Conservation (phyloP, 2,797 vertebrate species). For the Masticophis lateralis region DNA sequence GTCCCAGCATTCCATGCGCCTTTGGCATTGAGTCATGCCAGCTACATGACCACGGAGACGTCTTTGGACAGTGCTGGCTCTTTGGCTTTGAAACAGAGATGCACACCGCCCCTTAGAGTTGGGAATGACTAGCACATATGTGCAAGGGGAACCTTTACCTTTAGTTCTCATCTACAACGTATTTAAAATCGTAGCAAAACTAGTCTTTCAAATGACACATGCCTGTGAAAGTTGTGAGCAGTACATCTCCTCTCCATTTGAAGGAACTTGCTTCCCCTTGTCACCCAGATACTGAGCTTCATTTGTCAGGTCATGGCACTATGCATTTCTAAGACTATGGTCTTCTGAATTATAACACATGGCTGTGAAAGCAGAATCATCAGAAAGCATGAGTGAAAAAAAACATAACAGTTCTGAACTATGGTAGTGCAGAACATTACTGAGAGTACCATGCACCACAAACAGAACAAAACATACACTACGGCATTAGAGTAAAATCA, state of each 20-base stretch:
- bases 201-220: background rate
- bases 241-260: background rate
- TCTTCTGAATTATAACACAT: background rate
- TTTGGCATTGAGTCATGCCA: no score
- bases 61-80: no score
- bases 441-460: background rate
- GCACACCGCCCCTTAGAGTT: no score
- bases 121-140: no score
- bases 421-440: background rate
- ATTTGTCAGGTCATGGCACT: background rate
- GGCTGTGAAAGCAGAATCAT: background rate
- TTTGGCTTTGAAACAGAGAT: no score
- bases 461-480: background rate
- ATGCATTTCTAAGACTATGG: background rate
- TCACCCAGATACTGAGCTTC: background rate
- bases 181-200: background rate
- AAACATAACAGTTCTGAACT: background rate
- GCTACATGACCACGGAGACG: no score
- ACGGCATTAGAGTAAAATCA: background rate
- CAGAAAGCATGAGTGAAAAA: background rate
- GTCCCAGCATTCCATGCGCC: no score
- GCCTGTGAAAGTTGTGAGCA: background rate
- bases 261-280: background rate
- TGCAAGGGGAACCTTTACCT: no score
- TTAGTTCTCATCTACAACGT: background rate